A percentile compares a stretch with the other conserved stretches of the same genome.
Evolutionary conservation across 2,797 vertebrate species (phyloP).

Genomic region (Paguma larvata): DNA sequence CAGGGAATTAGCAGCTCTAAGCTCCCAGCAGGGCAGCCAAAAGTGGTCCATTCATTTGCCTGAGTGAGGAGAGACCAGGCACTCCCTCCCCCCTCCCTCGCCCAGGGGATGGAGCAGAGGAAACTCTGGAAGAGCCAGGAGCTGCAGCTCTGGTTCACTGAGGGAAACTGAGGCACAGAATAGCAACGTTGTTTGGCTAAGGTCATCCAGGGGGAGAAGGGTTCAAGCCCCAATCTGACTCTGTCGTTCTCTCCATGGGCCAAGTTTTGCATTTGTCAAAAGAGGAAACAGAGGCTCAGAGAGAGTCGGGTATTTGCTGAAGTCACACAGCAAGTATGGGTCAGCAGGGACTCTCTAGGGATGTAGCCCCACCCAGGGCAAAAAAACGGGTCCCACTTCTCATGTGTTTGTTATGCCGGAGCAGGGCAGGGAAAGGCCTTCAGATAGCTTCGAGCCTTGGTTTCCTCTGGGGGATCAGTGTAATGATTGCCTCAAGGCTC

Average conservation of each 20-base stretch:
- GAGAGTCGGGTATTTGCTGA: neutral
- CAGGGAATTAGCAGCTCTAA: conserved; percentile 74
- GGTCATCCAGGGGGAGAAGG: neutral
- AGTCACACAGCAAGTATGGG: conserved; percentile 2
- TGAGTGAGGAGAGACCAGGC: neutral
- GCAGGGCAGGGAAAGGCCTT: neutral
- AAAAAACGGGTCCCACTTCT: neutral
- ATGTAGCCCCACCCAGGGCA: neutral
- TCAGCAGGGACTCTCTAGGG: neutral
- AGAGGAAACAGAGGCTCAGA: neutral
- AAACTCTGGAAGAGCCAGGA: neutral
- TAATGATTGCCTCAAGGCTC: neutral
- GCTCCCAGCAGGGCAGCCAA: conserved; percentile 68
- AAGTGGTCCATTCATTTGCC: conserved; percentile 69
- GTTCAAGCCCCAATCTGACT: neutral
- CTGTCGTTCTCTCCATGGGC: neutral
- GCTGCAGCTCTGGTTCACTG: neutral
- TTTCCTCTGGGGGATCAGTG: neutral
- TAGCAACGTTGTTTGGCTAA: neutral
- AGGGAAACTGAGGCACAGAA: conserved; percentile 60
- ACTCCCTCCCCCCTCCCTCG: neutral
- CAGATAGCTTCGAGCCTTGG: neutral
- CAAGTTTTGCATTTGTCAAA: neutral
- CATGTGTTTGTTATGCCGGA: neutral
- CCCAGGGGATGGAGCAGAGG: neutral